Evolutionary conservation across 92 coral and sea anemone species (phyloP).

Genomic region (Pocillopora meandrina): DNA sequence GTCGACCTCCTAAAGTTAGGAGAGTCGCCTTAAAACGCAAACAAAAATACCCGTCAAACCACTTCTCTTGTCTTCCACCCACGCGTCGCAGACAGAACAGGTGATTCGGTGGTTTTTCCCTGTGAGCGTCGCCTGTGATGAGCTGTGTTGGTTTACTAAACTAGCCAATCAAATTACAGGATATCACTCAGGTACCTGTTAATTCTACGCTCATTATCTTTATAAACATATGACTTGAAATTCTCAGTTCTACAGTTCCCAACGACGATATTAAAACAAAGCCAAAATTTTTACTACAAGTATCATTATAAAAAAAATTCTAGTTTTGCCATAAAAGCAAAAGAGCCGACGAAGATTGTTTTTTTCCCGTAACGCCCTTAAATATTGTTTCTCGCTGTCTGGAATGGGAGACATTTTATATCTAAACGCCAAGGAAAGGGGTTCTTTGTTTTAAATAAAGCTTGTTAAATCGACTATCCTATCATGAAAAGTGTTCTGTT

Average conservation of each 20-base stretch:
- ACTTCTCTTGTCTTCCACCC: not conserved
- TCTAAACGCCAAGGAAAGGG: no score
- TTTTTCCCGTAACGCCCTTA: no score
- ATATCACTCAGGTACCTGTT: slow-evolving; percentile 18
- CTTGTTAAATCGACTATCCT: no score
- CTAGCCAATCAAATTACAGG: slow-evolving; percentile 27
- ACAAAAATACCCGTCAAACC: slow-evolving; percentile 24
- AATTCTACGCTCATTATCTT: slow-evolving; percentile 2
- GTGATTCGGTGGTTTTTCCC: slow-evolving; percentile 42
- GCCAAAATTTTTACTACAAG: no score
- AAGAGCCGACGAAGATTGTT: no score
- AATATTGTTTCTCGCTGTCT: no score
- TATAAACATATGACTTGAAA: not conserved
- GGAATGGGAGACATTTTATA: no score
- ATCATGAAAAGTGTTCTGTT: no score
- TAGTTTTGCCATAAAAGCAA: no score
- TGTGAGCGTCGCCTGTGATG: slow-evolving; percentile 2
- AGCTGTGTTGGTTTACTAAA: not conserved
- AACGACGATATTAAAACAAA: no score
- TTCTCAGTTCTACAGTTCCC: not conserved
- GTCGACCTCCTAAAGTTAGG: slow-evolving; percentile 42
- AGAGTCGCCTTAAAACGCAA: slow-evolving; percentile 18
- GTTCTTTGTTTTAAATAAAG: no score
- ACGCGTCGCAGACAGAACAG: slow-evolving; percentile 16
- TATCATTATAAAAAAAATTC: no score